phyloP scores from a whole-genome alignment of 2,888 invertebrate species.

The Campaea margaritaria region DNA sequence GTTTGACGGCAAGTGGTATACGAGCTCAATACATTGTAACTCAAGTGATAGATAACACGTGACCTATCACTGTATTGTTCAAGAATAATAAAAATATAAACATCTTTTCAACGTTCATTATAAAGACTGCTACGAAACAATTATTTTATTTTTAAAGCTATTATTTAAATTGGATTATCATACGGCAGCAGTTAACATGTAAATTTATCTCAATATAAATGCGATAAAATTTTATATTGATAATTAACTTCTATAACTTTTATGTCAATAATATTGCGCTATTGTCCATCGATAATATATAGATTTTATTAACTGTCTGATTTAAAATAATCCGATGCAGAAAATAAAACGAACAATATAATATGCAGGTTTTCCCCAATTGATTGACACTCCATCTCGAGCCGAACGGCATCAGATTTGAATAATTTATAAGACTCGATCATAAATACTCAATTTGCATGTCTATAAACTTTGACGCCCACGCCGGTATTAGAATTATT shows the following conservation, averaged over 20 bases:
- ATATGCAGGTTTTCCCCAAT: constrained; percentile 33
- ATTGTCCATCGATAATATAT: constrained; percentile 7
- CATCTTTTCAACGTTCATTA: background rate
- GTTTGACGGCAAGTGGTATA: too few relatives aligned
- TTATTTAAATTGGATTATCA: background rate
- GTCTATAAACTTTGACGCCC: constrained; percentile 26
- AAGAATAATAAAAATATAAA: background rate
- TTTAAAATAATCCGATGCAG: constrained; percentile 8
- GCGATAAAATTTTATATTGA: background rate
- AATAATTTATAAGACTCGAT: constrained; percentile 47
- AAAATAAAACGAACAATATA: constrained; percentile 16
- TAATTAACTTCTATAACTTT: background rate
- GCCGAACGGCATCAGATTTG: constrained; percentile 32
- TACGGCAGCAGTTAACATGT: too few relatives aligned
- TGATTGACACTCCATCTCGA: constrained; percentile 39
- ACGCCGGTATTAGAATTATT: constrained; percentile 14
- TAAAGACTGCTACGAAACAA: background rate
- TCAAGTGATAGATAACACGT: background rate
- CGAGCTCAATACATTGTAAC: background rate
- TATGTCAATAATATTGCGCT: background rate
- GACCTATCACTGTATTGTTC: background rate
- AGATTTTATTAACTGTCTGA: constrained; percentile 4
- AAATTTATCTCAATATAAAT: too few relatives aligned
- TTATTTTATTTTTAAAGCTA: background rate
- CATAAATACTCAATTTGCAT: constrained; percentile 44